Base-by-base conservation (phyloP, 2,797 vertebrate species). In the Xenops minutus region DNA sequence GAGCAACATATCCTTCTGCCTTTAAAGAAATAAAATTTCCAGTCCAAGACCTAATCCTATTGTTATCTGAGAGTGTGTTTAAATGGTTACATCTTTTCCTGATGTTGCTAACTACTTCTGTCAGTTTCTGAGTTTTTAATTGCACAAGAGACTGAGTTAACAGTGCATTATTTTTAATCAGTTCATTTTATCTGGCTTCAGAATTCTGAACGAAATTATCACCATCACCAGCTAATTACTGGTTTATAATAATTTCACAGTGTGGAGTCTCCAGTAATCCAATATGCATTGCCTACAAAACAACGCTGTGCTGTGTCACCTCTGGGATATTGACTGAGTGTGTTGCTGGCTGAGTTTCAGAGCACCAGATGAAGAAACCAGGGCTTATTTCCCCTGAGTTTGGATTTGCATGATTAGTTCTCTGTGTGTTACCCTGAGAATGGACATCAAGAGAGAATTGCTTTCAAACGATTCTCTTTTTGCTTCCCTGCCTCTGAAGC, bases 331-430 rank as follows among this genome's bases (percentile, higher is more conserved):
- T 61, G 58, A 26, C 55, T 89, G 29, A 34, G 7, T 51, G 30
- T 59, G 16, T 77, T 72, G 36, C 71, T 96, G 94, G 88, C 93
- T 95, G 73, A 85, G 66, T 93, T 94, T 96, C 94, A 94, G 95
- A 93, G 79, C 76, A 85, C 62, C 84, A 88, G 92, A 95, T 94
- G 96, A 95, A 92, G 93, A 93, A 96, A 90, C 49, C 56, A 54
- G 84, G 92, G 90, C 37, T 94, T 96, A 94, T 94, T 96, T 96
- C 95, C 95, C 91, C 64, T 30, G 94, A 80, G 94, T 68, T 78
- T 92, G 54, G 52, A 95, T 95, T 96, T 97, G 88, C 95, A 91
- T 96, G 89, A 89, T 97, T 95, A 95, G 80, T 92, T 96, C 82
- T 90, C 63, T 84, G 20, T 76, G 12, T 69, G 52, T 67, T 77